phyloP scores from a whole-genome alignment of 2,888 invertebrate genomes.

The Brachyopa scutellaris region DNA sequence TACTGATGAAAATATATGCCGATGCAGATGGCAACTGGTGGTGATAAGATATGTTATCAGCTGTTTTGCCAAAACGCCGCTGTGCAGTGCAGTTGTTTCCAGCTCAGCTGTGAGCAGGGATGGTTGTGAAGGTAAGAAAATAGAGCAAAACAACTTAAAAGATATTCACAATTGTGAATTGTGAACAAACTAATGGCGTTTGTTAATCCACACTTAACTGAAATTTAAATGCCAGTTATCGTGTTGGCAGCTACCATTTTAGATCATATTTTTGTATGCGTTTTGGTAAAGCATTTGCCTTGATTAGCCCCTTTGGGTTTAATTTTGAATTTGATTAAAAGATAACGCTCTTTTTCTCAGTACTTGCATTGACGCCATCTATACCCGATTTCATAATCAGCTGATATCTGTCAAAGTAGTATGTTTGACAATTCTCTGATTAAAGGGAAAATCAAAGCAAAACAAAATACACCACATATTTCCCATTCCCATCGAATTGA shows the following conservation, averaged over 20 bases:
- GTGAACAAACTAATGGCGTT: too few relatives aligned
- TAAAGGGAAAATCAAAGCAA: conserved; percentile 13
- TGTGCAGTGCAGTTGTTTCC: conserved; percentile 3
- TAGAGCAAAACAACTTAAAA: neutral
- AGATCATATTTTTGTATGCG: too few relatives aligned
- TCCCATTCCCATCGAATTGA: conserved; percentile 5
- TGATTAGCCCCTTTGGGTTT: too few relatives aligned
- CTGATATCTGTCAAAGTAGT: neutral
- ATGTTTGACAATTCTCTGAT: conserved; percentile 16
- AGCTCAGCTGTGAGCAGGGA: neutral
- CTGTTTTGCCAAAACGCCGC: conserved; percentile 38
- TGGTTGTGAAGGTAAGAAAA: neutral
- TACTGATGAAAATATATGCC: neutral
- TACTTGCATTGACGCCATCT: conserved; percentile 1
- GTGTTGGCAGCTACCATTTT: too few relatives aligned
- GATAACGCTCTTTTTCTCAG: neutral
- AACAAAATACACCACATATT: conserved; percentile 10
- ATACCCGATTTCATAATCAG: neutral
- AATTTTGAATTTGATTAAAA: too few relatives aligned
- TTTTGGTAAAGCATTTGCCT: too few relatives aligned
- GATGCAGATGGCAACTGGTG: conserved; percentile 41
- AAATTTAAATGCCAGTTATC: too few relatives aligned
- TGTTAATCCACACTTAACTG: too few relatives aligned
- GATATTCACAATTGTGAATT: too few relatives aligned
- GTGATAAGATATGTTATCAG: conserved; percentile 64